phyloP scores from a whole-genome alignment of 1,140 invertebrate genomes.

The Meloidogyne hapla region DNA sequence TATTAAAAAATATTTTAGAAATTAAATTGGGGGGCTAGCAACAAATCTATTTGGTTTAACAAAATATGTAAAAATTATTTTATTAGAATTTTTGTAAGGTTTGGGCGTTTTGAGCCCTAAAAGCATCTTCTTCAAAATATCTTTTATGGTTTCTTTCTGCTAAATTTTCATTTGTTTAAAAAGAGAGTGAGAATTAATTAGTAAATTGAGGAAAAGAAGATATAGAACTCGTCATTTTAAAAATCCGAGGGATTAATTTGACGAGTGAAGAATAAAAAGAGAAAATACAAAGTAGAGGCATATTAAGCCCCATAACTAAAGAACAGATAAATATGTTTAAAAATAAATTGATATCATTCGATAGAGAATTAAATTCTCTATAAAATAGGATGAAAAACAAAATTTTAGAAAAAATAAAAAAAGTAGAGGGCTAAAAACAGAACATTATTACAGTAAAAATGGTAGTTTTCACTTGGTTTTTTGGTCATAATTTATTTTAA shows the following conservation, averaged over 20 bases:
- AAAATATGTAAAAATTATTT: too few species aligned
- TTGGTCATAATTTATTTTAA: too few species aligned
- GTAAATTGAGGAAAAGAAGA: neutral
- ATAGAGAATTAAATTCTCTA: slow-evolving; percentile 11
- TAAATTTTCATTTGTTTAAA: neutral
- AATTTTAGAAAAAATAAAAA: too few species aligned
- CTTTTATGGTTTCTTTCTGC: neutral
- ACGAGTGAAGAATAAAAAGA: neutral
- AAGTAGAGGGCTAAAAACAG: too few species aligned
- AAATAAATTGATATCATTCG: neutral
- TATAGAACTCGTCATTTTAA: neutral
- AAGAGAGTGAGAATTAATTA: neutral
- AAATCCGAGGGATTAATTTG: neutral
- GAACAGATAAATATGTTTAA: neutral
- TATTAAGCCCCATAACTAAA: neutral
- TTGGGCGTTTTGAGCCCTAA: too few species aligned
- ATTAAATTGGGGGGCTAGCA: too few species aligned
- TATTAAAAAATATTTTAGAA: too few species aligned
- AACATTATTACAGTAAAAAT: too few species aligned
- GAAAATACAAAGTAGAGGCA: neutral
- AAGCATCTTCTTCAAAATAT: neutral
- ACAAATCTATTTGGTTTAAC: too few species aligned
- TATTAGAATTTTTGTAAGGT: too few species aligned
- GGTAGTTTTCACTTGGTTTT: too few species aligned
- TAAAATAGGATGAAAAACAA: neutral